Evolutionary conservation across 2,797 vertebrate genomes (phyloP).

Genomic region (Argentina silus): DNA sequence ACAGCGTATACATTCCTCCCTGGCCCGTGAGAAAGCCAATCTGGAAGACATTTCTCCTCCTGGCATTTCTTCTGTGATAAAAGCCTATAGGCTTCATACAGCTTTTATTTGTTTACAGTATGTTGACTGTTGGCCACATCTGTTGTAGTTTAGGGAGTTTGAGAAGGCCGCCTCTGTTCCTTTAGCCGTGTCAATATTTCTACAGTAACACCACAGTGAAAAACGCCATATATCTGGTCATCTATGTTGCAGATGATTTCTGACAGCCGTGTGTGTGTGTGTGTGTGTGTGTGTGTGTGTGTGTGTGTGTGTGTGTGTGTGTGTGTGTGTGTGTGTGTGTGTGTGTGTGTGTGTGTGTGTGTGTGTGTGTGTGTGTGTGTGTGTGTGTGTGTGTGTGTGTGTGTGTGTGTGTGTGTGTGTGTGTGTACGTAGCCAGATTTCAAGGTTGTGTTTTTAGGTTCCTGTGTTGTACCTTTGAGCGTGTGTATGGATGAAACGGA

Average conservation of each 20-base stretch:
- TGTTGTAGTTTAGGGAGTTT: slow-evolving; percentile 50
- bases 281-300: background rate
- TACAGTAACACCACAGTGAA: slow-evolving; percentile 38
- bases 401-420: background rate
- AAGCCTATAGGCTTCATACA: slow-evolving; percentile 32
- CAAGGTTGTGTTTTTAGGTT: background rate
- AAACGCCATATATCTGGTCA: slow-evolving; percentile 24
- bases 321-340: too few species aligned
- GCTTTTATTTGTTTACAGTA: slow-evolving; percentile 60
- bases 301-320: too few species aligned
- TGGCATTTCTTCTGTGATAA: slow-evolving; percentile 32
- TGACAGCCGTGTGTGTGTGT: background rate
- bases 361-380: too few species aligned
- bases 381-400: background rate
- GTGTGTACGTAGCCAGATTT: background rate
- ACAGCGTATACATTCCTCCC: slow-evolving; percentile 24
- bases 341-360: too few species aligned
- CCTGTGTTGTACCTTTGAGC: background rate
- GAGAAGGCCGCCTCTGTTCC: slow-evolving; percentile 24
- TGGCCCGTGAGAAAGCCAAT: slow-evolving; percentile 28
- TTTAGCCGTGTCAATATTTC: slow-evolving; percentile 29
- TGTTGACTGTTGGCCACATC: slow-evolving; percentile 56
- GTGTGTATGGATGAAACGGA: background rate
- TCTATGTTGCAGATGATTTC: background rate
- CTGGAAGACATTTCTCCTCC: slow-evolving; percentile 45